These are phyloP conservation scores for Xiphophorus hellerii DNA, from an alignment of 2,113 vertebrate species.

Conservation along the genomic window DNA sequence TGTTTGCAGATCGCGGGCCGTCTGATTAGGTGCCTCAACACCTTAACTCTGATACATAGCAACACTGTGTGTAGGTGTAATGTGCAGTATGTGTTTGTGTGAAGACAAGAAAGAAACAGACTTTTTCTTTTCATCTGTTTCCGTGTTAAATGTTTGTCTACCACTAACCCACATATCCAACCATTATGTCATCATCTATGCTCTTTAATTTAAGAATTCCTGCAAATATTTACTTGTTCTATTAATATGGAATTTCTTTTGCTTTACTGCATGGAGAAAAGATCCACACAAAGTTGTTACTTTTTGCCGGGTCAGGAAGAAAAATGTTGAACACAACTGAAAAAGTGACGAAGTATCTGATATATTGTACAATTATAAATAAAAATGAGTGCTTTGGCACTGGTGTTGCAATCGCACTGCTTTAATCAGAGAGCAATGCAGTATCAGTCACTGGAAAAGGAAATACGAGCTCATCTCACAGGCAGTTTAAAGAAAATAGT, in stretches of 20 bases:
- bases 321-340: not conserved
- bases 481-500: not conserved
- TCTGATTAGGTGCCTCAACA: conserved; percentile 57
- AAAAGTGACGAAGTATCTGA: not conserved
- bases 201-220: not conserved
- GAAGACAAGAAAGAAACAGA: not conserved
- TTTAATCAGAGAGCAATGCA: conserved; percentile 11
- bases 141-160: conserved; percentile 18
- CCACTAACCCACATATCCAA: conserved; percentile 1
- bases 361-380: conserved; percentile 3
- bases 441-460: conserved; percentile 1
- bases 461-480: conserved; percentile 10
- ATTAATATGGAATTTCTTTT: conserved; percentile 14
- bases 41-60: conserved; percentile 18
- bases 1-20: conserved; percentile 31
- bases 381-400: not conserved
- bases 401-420: not conserved
- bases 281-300: not conserved
- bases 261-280: not conserved
- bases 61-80: conserved; percentile 24
- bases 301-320: not conserved
- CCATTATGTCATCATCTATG: not conserved
- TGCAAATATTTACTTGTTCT: not conserved
- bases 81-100: conserved; percentile 20
- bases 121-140: conserved; percentile 25